Base-by-base conservation (phyloP, 1,140 invertebrate genomes). In the Drosophila pandora region DNA sequence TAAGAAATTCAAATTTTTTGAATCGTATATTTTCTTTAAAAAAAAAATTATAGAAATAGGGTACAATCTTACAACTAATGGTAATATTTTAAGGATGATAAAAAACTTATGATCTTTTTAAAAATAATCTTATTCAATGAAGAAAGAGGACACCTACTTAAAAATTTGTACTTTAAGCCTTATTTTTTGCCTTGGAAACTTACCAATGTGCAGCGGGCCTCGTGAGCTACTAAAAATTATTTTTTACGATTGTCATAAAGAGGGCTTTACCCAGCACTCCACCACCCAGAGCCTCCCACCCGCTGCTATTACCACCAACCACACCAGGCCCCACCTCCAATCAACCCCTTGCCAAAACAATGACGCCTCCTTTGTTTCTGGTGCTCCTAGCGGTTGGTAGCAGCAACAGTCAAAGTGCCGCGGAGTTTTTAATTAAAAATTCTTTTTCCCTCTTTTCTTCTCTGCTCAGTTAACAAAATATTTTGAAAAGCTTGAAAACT, bases 191-290 rank as follows among this genome's bases (percentile, higher is more conserved):
- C 34, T 1, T 37, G 34, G 41, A 13, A 21, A 8, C n/a, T 17
- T 43, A 8, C 41, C 41, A 43, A 13, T 43, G 41, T 43, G 41
- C 41, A 21, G 6, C 41, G n/a, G 17, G 72, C 76, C 76, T 77
- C 75, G 82, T 76, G 69, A 84, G 81, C 81, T 84, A 81, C 81
- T 84, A 84, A 84, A 84, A 85, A 84, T 84, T 87, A 85, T 84
- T 81, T 84, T 84, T 84, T 87, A 87, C 82, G 81, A 87, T 87
- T 84, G 82, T 81, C 82, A 84, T 87, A 87, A 84, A 84, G 81
- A 81, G 77, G 82, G 72, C 68, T 79, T 43, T 43, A 21, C 41
- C 13, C 17, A 13, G 41, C 6, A 7, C 41, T 43, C 41, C 6
- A 7, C 41, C 13, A 6, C 41, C 41, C 41, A 13, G 13, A 21